A percentile compares a stretch with the other conserved stretches of the same genome.
Conservation (phyloP, 2,888 invertebrate species). For the Leptopterna dolabrata region DNA sequence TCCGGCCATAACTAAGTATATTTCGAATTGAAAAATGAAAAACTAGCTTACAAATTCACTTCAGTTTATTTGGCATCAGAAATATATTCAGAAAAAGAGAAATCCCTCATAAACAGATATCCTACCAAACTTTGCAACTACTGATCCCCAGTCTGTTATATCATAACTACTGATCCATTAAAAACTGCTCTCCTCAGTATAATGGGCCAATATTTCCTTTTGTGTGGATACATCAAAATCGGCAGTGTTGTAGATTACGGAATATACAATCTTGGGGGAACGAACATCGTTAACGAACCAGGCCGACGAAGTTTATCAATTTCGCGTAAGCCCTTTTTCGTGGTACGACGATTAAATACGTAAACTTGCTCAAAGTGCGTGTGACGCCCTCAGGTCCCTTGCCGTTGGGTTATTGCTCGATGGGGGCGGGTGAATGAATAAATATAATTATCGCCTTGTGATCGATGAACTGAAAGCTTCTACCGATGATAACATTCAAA, state of each 20-base stretch:
- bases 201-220: background rate
- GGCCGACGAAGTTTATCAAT: background rate
- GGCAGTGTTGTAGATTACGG: background rate
- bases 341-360: background rate
- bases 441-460: conserved; percentile 1
- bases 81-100: too few species aligned
- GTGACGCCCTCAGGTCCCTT: background rate
- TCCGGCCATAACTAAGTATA: too few species aligned
- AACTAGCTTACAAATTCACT: too few species aligned
- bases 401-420: background rate
- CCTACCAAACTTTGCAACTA: too few species aligned
- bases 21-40: too few species aligned
- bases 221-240: background rate
- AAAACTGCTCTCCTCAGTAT: too few species aligned
- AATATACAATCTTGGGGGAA: background rate
- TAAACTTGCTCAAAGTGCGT: background rate
- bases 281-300: background rate
- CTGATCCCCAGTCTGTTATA: too few species aligned
- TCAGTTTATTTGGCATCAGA: too few species aligned
- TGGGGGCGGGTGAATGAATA: background rate
- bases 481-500: background rate
- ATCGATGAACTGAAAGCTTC: background rate
- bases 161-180: too few species aligned
- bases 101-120: too few species aligned
- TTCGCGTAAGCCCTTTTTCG: background rate